These are phyloP conservation scores for Salminus brasiliensis DNA, from an alignment of 2,113 vertebrate genomes.

Conservation along the genomic window DNA sequence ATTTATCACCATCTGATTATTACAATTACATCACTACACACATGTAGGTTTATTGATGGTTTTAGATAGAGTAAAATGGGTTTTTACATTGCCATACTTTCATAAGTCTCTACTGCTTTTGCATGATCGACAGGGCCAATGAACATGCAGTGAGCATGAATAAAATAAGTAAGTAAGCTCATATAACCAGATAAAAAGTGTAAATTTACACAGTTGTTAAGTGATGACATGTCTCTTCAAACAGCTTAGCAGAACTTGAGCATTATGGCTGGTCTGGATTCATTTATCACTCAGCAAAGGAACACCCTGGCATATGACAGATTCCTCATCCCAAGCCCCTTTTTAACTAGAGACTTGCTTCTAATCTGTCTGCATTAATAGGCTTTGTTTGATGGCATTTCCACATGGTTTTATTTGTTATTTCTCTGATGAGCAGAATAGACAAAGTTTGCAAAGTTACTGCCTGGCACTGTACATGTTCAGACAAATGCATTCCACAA, in stretches of 20 bases:
- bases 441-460: neutral
- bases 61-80: too few relatives aligned
- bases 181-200: neutral
- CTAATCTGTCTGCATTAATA: constrained; percentile 35
- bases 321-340: neutral
- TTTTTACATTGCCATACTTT: too few relatives aligned
- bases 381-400: constrained; percentile 34
- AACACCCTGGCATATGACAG: neutral
- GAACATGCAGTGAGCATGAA: too few relatives aligned
- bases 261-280: constrained; percentile 14
- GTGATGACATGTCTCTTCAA: neutral
- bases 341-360: constrained; percentile 28
- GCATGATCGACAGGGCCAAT: too few relatives aligned
- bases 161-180: too few relatives aligned
- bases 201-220: neutral
- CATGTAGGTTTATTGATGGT: too few relatives aligned
- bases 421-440: neutral
- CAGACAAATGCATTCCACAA: constrained; percentile 8
- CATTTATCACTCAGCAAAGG: constrained; percentile 14
- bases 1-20: too few relatives aligned
- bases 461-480: neutral
- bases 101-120: too few relatives aligned
- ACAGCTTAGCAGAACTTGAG: neutral
- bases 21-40: too few relatives aligned
- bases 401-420: neutral